Evolutionary conservation across 2,113 vertebrate species (phyloP), one percentile per base, ranked within the genome.

Genomic region (Zapus hudsonius): DNA sequence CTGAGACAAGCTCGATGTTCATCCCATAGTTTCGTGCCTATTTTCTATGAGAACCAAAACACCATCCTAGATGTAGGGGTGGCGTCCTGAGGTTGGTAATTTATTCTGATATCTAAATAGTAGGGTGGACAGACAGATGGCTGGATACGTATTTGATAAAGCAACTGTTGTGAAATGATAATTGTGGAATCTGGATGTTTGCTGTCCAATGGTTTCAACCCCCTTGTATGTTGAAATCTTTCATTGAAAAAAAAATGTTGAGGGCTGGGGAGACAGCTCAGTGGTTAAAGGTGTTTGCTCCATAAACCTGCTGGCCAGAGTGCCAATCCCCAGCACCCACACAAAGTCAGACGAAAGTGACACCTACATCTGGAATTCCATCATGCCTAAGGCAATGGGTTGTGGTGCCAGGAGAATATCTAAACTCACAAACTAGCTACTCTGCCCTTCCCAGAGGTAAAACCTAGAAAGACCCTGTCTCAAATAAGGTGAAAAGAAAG

Each of bases 221-320:
- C 93, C 40, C 89, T 42, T 61, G 17, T 40, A 67, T 84, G 73
- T 69, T 87, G 61, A 92, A 92, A 81, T 66, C 73, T 78, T 95
- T 87, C 78, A 78, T 80, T 78, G 69, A 55, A 23, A 29, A 47
- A 74, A 85, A 80, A 66, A 89, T n/a, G n/a, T 1, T 83, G n/a
- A 52, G 44, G 36, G 79, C 47, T 47, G 47, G 47, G 47, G 47
- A 47, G 12, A 47, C 12, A 12, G 47, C 7, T 47, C 47, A 47
- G 47, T 8, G 47, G 47, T 47, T 47, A 47, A 47, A 47, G 47
- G 47, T 12, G 12, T 47, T 12, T 47, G 47, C 47, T 47, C 47
- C 47, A 47, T 47, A 47, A 47, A 47, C 47, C 47, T 47, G 47
- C 47, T 47, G 47, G 12, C 47, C 47, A 47, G 47, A 47, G 7